Conservation (phyloP, 23 tunicate genomes). For the Aplidium turbinatum region DNA sequence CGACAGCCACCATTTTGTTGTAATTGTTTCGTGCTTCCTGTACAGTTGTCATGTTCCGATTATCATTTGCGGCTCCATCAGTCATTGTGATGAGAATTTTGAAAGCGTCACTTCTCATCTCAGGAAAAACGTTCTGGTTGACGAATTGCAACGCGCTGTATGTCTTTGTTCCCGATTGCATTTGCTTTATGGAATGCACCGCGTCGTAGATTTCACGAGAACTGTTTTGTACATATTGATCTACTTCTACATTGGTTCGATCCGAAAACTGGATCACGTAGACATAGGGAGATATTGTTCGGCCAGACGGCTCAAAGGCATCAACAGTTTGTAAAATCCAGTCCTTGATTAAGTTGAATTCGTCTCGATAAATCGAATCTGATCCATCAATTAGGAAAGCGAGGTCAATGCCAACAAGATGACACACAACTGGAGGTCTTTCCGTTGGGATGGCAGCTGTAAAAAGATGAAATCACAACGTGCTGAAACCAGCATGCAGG, state of each 20-base stretch:
- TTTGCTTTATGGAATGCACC: conserved; percentile 52
- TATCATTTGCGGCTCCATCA: conserved; percentile 85
- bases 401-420: conserved; percentile 58
- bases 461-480: too few relatives aligned
- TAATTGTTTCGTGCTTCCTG: conserved; percentile 50
- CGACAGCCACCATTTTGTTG: conserved; percentile 80
- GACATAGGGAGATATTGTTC: conserved; percentile 41
- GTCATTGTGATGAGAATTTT: conserved; percentile 91
- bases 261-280: conserved; percentile 84
- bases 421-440: too few relatives aligned
- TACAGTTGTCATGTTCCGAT: conserved; percentile 54
- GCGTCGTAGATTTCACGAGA: conserved; percentile 38
- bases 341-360: conserved; percentile 49
- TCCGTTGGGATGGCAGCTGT: too few relatives aligned
- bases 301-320: conserved; percentile 35
- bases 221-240: neutral
- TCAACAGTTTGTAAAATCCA: conserved; percentile 81
- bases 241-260: conserved; percentile 50
- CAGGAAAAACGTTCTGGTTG: conserved; percentile 46
- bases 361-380: conserved; percentile 81
- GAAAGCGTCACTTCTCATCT: conserved; percentile 46
- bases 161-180: conserved; percentile 86
- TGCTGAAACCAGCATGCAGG: too few relatives aligned
- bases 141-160: conserved; percentile 75
- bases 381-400: conserved; percentile 90